Evolutionary conservation across 2,888 invertebrate genomes (phyloP).

Genomic region (Notodonta dromedarius): DNA sequence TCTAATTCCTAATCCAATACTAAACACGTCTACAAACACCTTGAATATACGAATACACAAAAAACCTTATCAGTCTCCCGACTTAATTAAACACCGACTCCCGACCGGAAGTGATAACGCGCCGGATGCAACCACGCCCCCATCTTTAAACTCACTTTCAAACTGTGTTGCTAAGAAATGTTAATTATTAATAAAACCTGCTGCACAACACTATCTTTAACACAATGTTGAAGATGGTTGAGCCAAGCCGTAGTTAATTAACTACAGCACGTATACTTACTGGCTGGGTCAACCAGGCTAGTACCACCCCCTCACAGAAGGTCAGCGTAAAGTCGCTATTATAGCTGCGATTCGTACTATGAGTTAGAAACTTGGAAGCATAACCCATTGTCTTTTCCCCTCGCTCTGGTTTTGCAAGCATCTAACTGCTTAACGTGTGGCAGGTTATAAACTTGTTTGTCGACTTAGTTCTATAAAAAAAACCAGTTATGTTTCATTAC

Average conservation of each 20-base stretch:
- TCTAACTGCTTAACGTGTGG: too few species aligned
- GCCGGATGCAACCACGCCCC: slow-evolving; percentile 57
- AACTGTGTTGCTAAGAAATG: slow-evolving; percentile 26
- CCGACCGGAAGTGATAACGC: slow-evolving; percentile 59
- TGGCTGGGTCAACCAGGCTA: too few species aligned
- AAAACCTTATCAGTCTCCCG: slow-evolving; percentile 46
- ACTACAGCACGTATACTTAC: too few species aligned
- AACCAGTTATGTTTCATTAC: slow-evolving; percentile 34
- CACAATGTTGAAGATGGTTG: not conserved
- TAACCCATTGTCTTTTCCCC: too few species aligned
- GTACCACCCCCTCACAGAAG: too few species aligned
- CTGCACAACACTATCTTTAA: slow-evolving; percentile 37
- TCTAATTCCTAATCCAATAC: slow-evolving; percentile 18
- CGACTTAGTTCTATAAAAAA: too few species aligned
- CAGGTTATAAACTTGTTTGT: too few species aligned
- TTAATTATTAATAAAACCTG: slow-evolving; percentile 26
- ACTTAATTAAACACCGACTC: slow-evolving; percentile 56
- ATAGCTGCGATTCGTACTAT: too few species aligned
- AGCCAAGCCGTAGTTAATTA: too few species aligned
- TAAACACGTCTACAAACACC: slow-evolving; percentile 15
- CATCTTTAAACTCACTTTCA: slow-evolving; percentile 19
- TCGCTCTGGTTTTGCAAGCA: too few species aligned
- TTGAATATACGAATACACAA: slow-evolving; percentile 21
- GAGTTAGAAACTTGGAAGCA: too few species aligned
- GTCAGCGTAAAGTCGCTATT: too few species aligned